These are phyloP conservation scores for Chauna torquata DNA, from an alignment of 2,113 vertebrate genomes.

Conservation along the genomic window DNA sequence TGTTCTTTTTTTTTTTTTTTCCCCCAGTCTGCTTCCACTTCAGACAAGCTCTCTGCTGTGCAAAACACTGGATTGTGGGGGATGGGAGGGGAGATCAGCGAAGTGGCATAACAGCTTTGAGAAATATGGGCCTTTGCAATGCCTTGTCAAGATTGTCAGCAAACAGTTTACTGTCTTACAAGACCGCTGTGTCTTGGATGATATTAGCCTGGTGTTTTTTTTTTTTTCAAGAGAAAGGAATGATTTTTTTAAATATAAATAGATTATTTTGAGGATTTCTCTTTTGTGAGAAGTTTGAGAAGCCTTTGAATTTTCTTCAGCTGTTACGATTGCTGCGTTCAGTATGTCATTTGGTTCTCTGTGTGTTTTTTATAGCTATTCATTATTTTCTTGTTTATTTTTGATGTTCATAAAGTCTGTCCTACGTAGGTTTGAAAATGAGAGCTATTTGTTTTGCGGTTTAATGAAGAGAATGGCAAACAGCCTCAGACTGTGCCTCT, in stretches of 20 bases:
- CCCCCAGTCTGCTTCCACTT: slow-evolving; percentile 65
- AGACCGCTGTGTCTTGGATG: slow-evolving; percentile 7
- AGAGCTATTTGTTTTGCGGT: slow-evolving; percentile 75
- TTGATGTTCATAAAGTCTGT: slow-evolving; percentile 63
- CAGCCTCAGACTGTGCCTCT: slow-evolving; percentile 79
- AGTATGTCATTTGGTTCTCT: neutral
- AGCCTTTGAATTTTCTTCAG: slow-evolving; percentile 43
- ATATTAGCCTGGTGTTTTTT: neutral
- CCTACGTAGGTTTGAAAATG: slow-evolving; percentile 67
- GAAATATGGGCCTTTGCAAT: slow-evolving; percentile 72
- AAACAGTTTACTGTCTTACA: slow-evolving; percentile 38
- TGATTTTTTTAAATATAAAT: slow-evolving; percentile 25
- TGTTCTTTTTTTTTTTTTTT: slow-evolving; percentile 30
- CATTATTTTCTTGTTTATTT: slow-evolving; percentile 69
- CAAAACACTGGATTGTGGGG: slow-evolving; percentile 72
- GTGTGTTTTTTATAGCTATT: slow-evolving; percentile 29
- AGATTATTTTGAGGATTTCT: slow-evolving; percentile 38
- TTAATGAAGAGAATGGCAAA: slow-evolving; percentile 86
- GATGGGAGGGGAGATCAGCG: slow-evolving; percentile 34
- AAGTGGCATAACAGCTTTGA: slow-evolving; percentile 72
- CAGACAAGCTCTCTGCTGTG: slow-evolving; percentile 70
- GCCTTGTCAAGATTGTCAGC: slow-evolving; percentile 63
- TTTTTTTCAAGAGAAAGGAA: neutral
- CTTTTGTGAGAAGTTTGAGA: slow-evolving; percentile 7
- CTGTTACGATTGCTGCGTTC: slow-evolving; percentile 4